Evolutionary conservation across 1,140 invertebrate species (phyloP), one percentile per base, ranked within the genome.

Genomic region (Lordiphosa mommai): DNA sequence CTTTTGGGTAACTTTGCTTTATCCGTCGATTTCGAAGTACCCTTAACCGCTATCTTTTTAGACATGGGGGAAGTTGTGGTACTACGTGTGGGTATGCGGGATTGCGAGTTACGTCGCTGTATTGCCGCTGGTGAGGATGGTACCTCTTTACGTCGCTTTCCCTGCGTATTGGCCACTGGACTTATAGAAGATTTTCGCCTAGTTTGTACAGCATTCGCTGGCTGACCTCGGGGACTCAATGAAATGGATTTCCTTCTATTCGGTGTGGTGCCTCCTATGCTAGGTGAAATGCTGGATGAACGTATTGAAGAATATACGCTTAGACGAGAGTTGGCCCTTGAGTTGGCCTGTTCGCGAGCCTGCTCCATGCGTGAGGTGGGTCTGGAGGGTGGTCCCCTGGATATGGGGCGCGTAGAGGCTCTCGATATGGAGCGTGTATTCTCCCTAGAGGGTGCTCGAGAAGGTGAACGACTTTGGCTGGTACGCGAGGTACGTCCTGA

Each of bases 231-330:
- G 0, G 87, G 87, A 48, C 82, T 87, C 9, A 59, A 32, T 0
- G 87, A 88, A 14, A 88, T 57, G 20, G 87, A 88, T 67, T 82
- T 87, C 16, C 69, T 43, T 1, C 82, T 82, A 10, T 55, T 57
- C 0, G 69, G 63, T 0, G 69, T 65, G 0, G 49, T 71, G 32
- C 57, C 46, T 10, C 61, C 57, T 10, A 47, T 56, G 33, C 32
- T 57, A 0, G 87, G 87, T 20, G 87, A 88, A 48, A 79, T 57
- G 17, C 79, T 85, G 0, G 63, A 63, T 3, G 71, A 70, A 4
- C 72, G 17, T 27, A 72, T 8, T 0, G 73, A 69, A 2, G 86
- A 88, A 23, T 71, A 64, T n/a, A 74, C 56, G 43, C 87, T 88
- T 12, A 84, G 32, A 8, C 86, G 59, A 1, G 87, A 88, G 36